Evolutionary conservation across 2,113 vertebrate genomes (phyloP), one percentile per base, ranked within the genome.

Genomic region (Coracopsis vasa): DNA sequence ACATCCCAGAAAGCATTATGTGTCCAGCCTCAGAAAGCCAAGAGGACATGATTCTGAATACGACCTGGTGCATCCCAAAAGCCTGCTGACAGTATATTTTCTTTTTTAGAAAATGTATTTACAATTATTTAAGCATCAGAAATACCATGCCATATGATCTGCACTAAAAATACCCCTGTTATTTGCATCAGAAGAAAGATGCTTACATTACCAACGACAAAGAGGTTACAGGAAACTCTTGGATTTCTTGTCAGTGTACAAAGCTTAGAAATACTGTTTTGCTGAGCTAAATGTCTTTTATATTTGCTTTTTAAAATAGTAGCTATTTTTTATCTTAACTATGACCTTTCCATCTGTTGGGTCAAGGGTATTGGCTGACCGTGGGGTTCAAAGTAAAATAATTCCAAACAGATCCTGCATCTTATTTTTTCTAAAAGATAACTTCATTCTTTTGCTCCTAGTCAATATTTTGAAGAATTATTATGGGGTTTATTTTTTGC

Each of bases 1-100:
- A 25, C 4, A 2, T 10, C 64, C 29, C 47, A 33, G 3, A 33
- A 60, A 29, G 13, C 1, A 16, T 3, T 3, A 0, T 4, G 5
- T 17, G 23, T 19, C 80, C 39, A 23, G 16, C 8, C 17, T 9
- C 65, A 41, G 37, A 50, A 88, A 69, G 21, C 18, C 72, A 33
- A 35, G 47, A 50, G n/a, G 23, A 28, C 5, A 4, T 4, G 41
- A 47, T 24, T 29, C 6, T 69, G 33, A 50, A 31, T 16, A 14
- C 0, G 35, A 39, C 37, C 28, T 39, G 14, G 17, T 64, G 61
- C 21, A n/a, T 29, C 42, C 45, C 28, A 7, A 44, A 61, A 54
- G 20, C 19, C 58, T 77, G 20, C 39, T 70, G 54, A 42, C 16
- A 3, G 37, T 10, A 5, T 25, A 1, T 35, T 35, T 67, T 51